Base-by-base conservation (phyloP, 2,797 vertebrate genomes). In the Hyperoplus lanceolatus region DNA sequence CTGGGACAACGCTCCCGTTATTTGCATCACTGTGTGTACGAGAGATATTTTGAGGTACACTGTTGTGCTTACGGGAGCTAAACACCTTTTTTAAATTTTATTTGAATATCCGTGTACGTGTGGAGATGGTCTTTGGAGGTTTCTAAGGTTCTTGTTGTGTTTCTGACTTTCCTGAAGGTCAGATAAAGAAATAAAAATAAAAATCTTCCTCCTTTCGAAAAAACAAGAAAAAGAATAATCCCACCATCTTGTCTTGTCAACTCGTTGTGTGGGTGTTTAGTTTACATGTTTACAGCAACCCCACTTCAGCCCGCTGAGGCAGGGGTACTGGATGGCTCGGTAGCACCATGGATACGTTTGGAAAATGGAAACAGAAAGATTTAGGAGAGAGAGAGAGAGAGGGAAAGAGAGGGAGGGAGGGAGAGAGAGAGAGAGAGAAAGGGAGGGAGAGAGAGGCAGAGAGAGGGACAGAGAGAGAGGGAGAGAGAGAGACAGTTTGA, bases 341-440 rank as follows among this genome's bases (percentile, higher is more conserved):
- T 98, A 98, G 97, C 97, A 98, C 97, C 97, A 97, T 97, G 96
- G 95, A 96, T 96, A 96, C 96, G 45, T 39, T 62, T 42, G 60
- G 71, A 73, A 82, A 66, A 86, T 79, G 78, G 45, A 39, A 80
- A 81, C 46, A 14, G 59, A 58, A 13, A 75, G 65, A 63, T 62
- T 56, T 67, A 61, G 76, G 75, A 43, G 57, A 45, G 45, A 68
- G 78, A 11, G 4, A 57, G 55, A 61, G 67, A 60, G 50, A 66
- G 60, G 67, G 71, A 29, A 29, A 29, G 29, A 29, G 29, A 29
- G 29, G 29, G 29, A 29, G 29, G 3, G 29, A 29, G 29, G 3
- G 29, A 29, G 29, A 29, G 29, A 29, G 29, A 29, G 29, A 29
- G 29, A 29, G 29, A 29, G 29, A 21, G 50, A 5, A 21, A 21